Percentiles rank a stretch among this genome's conserved stretches.
Evolutionary conservation across 2,888 invertebrate species (phyloP).

Genomic region (Nysson spinosus): DNA sequence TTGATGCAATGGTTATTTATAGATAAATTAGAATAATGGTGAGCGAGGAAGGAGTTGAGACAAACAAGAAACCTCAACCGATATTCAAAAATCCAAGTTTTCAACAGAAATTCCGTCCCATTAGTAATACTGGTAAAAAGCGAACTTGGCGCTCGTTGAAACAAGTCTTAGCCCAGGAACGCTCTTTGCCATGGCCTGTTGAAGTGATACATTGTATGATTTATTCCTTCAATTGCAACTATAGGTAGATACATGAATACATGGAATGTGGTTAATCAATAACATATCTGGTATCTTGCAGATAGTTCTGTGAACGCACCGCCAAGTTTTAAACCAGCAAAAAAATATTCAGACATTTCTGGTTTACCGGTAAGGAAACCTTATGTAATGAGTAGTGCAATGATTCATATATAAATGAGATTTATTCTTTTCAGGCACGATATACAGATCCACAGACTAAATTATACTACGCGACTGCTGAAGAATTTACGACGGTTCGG

Average conservation of each 20-base stretch:
- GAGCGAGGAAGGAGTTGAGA: constrained; percentile 67
- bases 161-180: constrained; percentile 90
- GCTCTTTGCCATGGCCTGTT: constrained; percentile 86
- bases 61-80: constrained; percentile 66
- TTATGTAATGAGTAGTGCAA: background rate
- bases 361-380: constrained; percentile 83
- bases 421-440: constrained; percentile 81
- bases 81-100: constrained; percentile 71
- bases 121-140: constrained; percentile 81
- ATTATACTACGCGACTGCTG: constrained; percentile 89
- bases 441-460: constrained; percentile 96
- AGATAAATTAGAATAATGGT: constrained; percentile 62
- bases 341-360: constrained; percentile 96
- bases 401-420: constrained; percentile 26
- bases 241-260: too few species aligned
- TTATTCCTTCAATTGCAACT: too few species aligned
- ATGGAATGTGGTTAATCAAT: too few species aligned
- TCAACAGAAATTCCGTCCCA: constrained; percentile 72
- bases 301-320: constrained; percentile 94
- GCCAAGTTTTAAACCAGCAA: constrained; percentile 92
- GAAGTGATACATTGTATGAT: constrained; percentile 85
- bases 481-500: constrained; percentile 91
- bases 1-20: too few species aligned
- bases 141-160: constrained; percentile 93
- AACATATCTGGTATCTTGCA: too few species aligned